Conservation (phyloP, 2,797 vertebrate genomes). For the Luscinia megarhynchos region DNA sequence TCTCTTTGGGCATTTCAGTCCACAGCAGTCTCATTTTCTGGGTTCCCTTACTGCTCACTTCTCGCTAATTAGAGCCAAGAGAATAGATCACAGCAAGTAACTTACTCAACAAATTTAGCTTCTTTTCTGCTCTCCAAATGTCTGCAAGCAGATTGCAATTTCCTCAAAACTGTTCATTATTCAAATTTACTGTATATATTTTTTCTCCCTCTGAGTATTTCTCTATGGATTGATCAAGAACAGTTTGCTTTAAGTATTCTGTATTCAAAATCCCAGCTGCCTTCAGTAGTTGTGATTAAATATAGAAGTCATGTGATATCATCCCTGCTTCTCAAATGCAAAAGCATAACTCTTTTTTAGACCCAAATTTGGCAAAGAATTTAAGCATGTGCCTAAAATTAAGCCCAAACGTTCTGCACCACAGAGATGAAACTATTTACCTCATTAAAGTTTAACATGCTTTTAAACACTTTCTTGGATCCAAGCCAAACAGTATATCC, state of each 20-base stretch:
- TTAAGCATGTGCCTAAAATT: constrained; percentile 66
- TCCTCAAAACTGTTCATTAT: constrained; percentile 75
- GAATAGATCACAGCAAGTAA: constrained; percentile 71
- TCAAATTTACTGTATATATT: constrained; percentile 74
- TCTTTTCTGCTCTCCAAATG: constrained; percentile 72
- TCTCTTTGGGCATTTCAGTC: constrained; percentile 58
- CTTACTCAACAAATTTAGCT: constrained; percentile 72
- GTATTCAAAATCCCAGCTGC: constrained; percentile 72
- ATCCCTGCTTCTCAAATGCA: constrained; percentile 58
- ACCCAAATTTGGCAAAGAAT: constrained; percentile 63
- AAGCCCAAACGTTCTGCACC: constrained; percentile 49
- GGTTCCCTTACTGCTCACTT: constrained; percentile 62
- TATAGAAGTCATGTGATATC: constrained; percentile 68
- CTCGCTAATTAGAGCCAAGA: constrained; percentile 71
- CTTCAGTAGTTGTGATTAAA: constrained; percentile 73
- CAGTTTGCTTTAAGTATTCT: constrained; percentile 73
- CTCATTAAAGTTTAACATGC: constrained; percentile 65
- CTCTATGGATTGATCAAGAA: constrained; percentile 72
- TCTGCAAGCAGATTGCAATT: constrained; percentile 74
- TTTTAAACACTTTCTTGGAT: constrained; percentile 54
- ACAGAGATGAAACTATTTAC: constrained; percentile 55
- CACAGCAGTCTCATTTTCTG: constrained; percentile 60
- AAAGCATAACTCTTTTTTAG: constrained; percentile 63
- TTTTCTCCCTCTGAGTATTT: constrained; percentile 67
- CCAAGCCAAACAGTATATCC: constrained; percentile 22